phyloP scores from a whole-genome alignment of 1,140 invertebrate species.

The Orius insidiosus region DNA sequence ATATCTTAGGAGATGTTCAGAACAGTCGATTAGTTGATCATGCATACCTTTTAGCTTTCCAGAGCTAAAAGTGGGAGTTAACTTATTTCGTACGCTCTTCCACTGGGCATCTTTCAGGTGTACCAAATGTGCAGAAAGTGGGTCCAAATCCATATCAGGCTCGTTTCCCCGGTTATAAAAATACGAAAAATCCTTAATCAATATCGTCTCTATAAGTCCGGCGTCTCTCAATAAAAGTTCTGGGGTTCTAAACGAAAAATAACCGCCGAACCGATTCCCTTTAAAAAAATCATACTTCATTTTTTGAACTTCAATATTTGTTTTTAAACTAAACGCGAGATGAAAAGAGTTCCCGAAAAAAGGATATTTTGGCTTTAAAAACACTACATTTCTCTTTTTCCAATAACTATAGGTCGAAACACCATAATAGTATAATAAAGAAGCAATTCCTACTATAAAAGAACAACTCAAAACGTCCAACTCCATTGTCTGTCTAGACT shows the following conservation, averaged over 20 bases:
- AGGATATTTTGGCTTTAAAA: constrained; percentile 13
- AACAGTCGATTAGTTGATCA: constrained; percentile 27
- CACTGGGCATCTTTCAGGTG: constrained; percentile 27
- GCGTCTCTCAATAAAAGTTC: constrained; percentile 27
- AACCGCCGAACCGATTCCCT: constrained; percentile 16
- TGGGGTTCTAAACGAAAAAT: constrained; percentile 20
- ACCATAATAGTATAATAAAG: constrained; percentile 24
- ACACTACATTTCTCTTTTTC: constrained; percentile 20
- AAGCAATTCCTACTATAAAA: neutral
- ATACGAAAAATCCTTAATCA: constrained; percentile 31
- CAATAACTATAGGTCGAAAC: constrained; percentile 30
- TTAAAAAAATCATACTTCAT: constrained; percentile 14
- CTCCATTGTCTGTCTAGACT: too few relatives aligned
- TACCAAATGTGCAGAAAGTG: constrained; percentile 6
- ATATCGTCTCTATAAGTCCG: constrained; percentile 28
- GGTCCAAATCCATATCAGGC: constrained; percentile 10
- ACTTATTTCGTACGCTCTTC: constrained; percentile 34
- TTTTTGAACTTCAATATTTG: constrained; percentile 1
- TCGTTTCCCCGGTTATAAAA: constrained; percentile 25
- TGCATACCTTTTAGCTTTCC: constrained; percentile 40
- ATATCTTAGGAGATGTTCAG: constrained; percentile 25
- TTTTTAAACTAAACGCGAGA: neutral
- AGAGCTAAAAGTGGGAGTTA: constrained; percentile 38
- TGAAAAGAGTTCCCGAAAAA: constrained; percentile 18
- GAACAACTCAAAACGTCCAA: too few relatives aligned